Base-by-base conservation (phyloP, 2,888 invertebrate species). In the Beris morrisii region DNA sequence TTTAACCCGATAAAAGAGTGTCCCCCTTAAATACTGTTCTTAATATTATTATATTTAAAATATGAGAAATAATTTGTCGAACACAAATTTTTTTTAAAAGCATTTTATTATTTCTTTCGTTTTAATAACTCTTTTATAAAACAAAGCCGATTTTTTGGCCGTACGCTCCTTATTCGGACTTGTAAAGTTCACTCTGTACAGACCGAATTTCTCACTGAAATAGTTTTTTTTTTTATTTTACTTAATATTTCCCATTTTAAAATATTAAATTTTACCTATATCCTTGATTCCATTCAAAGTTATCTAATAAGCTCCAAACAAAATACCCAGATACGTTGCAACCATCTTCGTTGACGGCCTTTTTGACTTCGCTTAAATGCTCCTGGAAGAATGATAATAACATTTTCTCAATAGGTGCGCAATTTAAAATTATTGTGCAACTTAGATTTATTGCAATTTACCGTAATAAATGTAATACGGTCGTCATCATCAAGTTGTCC, bases 141-240 rank as follows among this genome's bases (percentile, higher is more conserved):
- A 82, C 50, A 77, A 73, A 0, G 84, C 84, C 0, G 91, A 91
- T 45, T 82, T 82, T 75, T 90, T 88, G 0, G 87, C 84, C 0
- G 83, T 85, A 70, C 91, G 83, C 1, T 84, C 82, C 69, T 86
- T 84, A 0, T 83, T 79, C 0, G 84, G 81, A 71, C 84, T 84
- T 1, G 79, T 76, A 74, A 88, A 88, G 74, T 92, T 85, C 0
- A 91, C 88, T 72, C 85, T 81, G 71, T 87, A 87, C 0, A 91
- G 72, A 6, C 92, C 91, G 77, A 88, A 91, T 74, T 83, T 85
- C 9, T 38, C 38, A 9, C 38, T 38, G 38, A 38, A 38, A 38
- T 38, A 38, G 9, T 22, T 22, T 22, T 22, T 22, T n/a, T 22
- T 22, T 22, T 22, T 22, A 22, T 22, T 22, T 22, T 3, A 22